phyloP scores from a whole-genome alignment of 2,113 vertebrate species.

The Fregata magnificens region DNA sequence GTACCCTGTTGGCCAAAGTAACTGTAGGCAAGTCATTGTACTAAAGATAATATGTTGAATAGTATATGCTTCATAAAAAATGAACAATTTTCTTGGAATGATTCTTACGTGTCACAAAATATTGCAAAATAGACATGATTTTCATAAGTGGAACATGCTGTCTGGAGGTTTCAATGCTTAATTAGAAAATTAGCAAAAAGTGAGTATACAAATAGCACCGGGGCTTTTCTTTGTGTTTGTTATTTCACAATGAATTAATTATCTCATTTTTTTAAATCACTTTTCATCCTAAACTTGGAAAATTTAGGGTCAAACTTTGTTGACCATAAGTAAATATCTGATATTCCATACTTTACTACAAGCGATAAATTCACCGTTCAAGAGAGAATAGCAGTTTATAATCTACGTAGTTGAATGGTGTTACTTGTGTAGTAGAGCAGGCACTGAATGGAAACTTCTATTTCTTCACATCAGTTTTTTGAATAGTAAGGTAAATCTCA shows the following conservation, averaged over 20 bases:
- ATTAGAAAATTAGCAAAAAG: background rate
- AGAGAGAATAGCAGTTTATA: background rate
- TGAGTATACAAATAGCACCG: background rate
- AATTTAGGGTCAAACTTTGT: background rate
- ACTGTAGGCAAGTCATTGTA: background rate
- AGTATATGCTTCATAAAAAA: background rate
- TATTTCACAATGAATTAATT: background rate
- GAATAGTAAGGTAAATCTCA: background rate
- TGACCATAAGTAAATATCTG: background rate
- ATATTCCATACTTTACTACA: background rate
- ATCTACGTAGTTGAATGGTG: background rate
- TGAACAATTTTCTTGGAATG: background rate
- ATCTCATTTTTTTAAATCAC: background rate
- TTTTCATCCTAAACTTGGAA: background rate
- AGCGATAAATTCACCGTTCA: background rate
- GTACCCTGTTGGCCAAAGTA: background rate
- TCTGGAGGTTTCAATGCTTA: background rate
- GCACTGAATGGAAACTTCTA: background rate
- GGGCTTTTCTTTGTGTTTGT: background rate
- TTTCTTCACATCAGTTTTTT: background rate
- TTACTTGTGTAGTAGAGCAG: background rate
- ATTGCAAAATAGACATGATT: background rate
- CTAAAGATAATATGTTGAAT: background rate
- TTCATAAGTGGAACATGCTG: background rate
- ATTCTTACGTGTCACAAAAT: background rate